These are phyloP conservation scores for Caenorhabditis sp. DNA, from an alignment of 2,888 invertebrate genomes.

Conservation along the genomic window DNA sequence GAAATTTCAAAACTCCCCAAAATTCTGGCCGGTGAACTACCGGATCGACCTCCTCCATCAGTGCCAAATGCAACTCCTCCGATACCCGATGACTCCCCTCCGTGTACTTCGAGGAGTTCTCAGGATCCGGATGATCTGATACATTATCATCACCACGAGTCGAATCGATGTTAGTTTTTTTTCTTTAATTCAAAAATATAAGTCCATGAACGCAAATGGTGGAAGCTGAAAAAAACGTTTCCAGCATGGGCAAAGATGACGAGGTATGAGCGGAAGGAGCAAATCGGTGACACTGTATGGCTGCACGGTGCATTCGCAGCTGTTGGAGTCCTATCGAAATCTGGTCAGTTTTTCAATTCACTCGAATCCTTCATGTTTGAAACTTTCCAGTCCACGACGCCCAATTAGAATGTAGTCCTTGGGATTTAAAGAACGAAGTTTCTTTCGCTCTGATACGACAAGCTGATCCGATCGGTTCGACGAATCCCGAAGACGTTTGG, in stretches of 20 bases:
- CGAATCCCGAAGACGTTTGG: slow-evolving; percentile 81
- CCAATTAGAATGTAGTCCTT: slow-evolving; percentile 78
- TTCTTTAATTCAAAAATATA: too few species aligned
- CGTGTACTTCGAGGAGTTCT: slow-evolving; percentile 66
- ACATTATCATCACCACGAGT: slow-evolving; percentile 62
- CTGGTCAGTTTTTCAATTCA: slow-evolving; percentile 32
- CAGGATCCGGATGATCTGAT: slow-evolving; percentile 62
- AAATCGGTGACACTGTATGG: slow-evolving; percentile 79
- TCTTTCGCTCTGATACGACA: slow-evolving; percentile 82
- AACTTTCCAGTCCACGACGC: slow-evolving; percentile 78
- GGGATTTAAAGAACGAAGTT: slow-evolving; percentile 79
- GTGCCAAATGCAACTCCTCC: slow-evolving; percentile 68
- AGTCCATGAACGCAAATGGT: too few species aligned
- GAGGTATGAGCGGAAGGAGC: slow-evolving; percentile 80
- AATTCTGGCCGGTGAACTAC: slow-evolving; percentile 58
- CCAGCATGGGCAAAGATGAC: slow-evolving; percentile 81
- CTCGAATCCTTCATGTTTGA: background rate
- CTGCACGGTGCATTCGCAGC: slow-evolving; percentile 80
- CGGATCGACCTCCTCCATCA: slow-evolving; percentile 70
- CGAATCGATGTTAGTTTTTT: slow-evolving; percentile 47
- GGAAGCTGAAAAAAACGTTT: too few species aligned
- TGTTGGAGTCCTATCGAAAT: slow-evolving; percentile 67
- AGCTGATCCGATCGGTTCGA: slow-evolving; percentile 75
- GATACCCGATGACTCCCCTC: slow-evolving; percentile 71
- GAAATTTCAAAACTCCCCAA: slow-evolving; percentile 63